Conservation (phyloP, 2,113 vertebrate genomes). For the Lepus timidus region DNA sequence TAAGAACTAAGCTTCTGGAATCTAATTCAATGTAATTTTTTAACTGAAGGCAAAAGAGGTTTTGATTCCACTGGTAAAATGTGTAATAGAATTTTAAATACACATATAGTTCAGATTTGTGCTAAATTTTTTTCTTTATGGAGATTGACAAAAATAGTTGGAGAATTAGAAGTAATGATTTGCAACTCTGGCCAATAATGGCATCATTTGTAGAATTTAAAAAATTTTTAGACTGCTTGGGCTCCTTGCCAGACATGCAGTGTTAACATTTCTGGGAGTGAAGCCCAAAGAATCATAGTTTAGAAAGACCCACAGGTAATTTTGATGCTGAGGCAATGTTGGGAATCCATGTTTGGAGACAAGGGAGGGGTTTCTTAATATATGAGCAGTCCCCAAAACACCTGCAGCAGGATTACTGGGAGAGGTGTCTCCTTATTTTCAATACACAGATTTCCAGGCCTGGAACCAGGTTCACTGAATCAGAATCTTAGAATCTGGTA, state of each 20-base stretch:
- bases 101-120: background rate
- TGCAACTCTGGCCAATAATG: background rate
- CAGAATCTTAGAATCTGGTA: background rate
- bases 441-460: background rate
- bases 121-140: background rate
- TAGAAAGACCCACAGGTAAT: background rate
- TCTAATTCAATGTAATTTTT: constrained; percentile 16
- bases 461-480: background rate
- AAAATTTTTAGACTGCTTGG: background rate
- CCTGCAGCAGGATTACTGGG: background rate
- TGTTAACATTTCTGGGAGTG: constrained; percentile 1
- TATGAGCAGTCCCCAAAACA: background rate
- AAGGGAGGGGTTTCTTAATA: constrained; percentile 5
- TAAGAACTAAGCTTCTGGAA: constrained; percentile 18
- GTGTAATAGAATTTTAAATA: background rate
- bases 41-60: background rate
- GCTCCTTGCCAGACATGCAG: background rate
- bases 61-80: constrained; percentile 15
- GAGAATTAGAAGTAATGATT: constrained; percentile 25
- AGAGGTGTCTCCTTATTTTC: background rate
- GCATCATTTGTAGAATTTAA: background rate
- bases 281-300: background rate
- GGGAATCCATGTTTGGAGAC: background rate
- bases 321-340: background rate
- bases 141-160: constrained; percentile 48